Base-by-base conservation (phyloP, 53 echinoderm and acorn worm genomes). In the Paelopatides confundens region DNA sequence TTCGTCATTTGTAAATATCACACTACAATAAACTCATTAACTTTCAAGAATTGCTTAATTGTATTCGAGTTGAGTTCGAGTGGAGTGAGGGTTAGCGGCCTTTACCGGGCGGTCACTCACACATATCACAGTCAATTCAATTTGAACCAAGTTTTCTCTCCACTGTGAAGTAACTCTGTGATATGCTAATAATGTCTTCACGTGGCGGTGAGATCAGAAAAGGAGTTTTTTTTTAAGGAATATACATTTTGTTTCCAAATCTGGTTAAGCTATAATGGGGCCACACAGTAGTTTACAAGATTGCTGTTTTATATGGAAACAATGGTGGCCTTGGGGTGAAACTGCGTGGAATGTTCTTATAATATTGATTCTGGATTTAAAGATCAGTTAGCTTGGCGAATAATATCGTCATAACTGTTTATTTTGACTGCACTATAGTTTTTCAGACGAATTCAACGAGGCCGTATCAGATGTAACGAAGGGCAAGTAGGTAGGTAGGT, bases 201-300 rank as follows among this genome's bases (percentile, higher is more conserved):
- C 9, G 39, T 70, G 38, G 37, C 70, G 70, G 70, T 39, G 39
- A 70, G 70, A 70, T 70, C 70, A 37, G 26, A 70, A 36, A 69
- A 54, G 21, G 6, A 18, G 17, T 58, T 39, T 18, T 21, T 58
- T 24, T 70, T 35, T 30, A 15, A 18, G 39, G 70, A 37, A 70
- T 37, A 37, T 70, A 24, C 70, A 70, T 18, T 70, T 70, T 21
- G 36, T 29, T 18, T 39, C n/a, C n/a, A 34, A 37, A 37, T 35
- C 31, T 70, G 35, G 70, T 34, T 39, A n/a, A 70, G 39, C 3
- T 70, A 36, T 70, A 18, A 70, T 39, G 70, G 70, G 70, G 70
- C 36, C 70, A 30, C 35, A 18, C 21, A n/a, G 11, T 37, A 36
- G 35, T 70, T 35, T 70, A 70, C 70, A 35, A 39, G 70, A 70